phyloP scores from a whole-genome alignment of 1,140 invertebrate genomes.

The Rhopalosiphum padi region DNA sequence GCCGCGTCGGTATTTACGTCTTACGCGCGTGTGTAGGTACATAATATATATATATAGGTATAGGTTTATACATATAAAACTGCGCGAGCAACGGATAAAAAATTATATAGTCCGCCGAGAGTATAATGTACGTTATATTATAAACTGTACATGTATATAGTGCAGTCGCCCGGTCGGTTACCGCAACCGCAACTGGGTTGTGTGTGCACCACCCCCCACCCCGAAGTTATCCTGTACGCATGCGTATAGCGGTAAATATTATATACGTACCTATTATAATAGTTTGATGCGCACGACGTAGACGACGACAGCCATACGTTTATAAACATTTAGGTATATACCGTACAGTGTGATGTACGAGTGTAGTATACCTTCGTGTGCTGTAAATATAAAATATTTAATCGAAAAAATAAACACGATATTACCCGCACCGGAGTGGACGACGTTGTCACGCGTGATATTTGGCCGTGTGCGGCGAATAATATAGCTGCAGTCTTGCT shows the following conservation, averaged over 20 bases:
- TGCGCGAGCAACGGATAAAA: neutral
- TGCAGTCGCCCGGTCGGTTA: neutral
- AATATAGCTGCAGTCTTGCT: too few relatives aligned
- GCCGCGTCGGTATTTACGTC: neutral
- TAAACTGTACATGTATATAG: neutral
- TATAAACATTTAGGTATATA: neutral
- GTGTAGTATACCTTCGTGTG: too few relatives aligned
- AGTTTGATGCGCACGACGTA: constrained; percentile 12
- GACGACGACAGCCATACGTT: neutral
- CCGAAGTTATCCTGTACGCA: neutral
- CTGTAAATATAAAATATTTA: neutral
- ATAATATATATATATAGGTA: neutral
- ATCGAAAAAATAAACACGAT: constrained; percentile 6
- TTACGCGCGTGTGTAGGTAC: neutral
- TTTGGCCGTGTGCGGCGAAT: too few relatives aligned
- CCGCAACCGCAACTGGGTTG: constrained; percentile 25
- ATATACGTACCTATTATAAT: neutral
- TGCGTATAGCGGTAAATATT: neutral
- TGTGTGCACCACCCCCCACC: neutral
- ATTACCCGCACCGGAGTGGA: neutral
- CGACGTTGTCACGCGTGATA: neutral
- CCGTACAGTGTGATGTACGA: too few relatives aligned
- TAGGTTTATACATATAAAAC: neutral
- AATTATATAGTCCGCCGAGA: constrained; percentile 28
- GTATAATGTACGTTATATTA: neutral